Base-by-base conservation (phyloP, 2,113 vertebrate genomes). In the Caranx melampygus region DNA sequence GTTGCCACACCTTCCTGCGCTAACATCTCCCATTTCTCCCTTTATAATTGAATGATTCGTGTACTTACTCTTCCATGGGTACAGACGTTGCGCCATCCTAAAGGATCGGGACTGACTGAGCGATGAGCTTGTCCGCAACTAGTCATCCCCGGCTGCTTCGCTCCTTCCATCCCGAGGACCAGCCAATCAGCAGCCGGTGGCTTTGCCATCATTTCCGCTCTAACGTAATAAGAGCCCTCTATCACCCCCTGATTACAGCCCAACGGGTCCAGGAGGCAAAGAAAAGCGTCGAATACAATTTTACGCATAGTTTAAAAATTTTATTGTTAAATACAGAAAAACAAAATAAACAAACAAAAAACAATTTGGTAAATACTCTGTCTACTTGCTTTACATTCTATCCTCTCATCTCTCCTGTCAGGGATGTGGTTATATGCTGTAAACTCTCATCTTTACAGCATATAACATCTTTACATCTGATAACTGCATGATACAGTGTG, bases 301-400 rank as follows among this genome's bases (percentile, higher is more conserved):
- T 4, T 7, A 35, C 31, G 20, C 20, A 33, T 6, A 54, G 7
- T n/a, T 21, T 10, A 12, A 21, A 33, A 33, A 7, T 67, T 37
- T 37, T 31, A 59, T 59, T 60, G 44, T 81, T 62, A 75, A 75
- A 81, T 70, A 81, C n/a, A 69, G 35, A 18, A 0, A 52, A 1
- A 75, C 26, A 26, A 26, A 26, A 26, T 1, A 26, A 26, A 26
- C 26, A 52, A 52, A n/a, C n/a, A n/a, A 62, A 69, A 6, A 40
- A 16, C 6, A 13, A 4, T 26, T 34, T 12, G 12, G 2, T 54
- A 42, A 57, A 16, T 51, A 37, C 15, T 37, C 26, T 2, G 7
- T 52, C 61, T 6, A 44, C 21, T 21, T 42, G 5, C 42, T 40
- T 31, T 58, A 16, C 21, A 11, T 31, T 15, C 9, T 42, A n/a